These are phyloP conservation scores for Neodontobutis hainanensis DNA, from an alignment of 2,113 vertebrate species.

Conservation along the genomic window DNA sequence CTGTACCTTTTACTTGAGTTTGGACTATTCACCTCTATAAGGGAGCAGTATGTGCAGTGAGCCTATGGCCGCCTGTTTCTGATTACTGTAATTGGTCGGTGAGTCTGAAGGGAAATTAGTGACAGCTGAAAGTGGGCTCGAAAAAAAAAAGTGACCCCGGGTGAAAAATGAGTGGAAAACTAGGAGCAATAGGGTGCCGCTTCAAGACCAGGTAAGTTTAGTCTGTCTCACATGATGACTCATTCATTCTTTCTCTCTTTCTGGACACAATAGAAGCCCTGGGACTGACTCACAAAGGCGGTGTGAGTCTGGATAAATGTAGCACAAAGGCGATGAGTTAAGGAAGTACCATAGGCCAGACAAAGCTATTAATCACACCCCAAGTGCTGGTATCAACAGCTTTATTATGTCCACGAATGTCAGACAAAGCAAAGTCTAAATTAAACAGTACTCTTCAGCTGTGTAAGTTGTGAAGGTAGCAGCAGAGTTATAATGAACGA, in stretches of 20 bases:
- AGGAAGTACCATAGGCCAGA: slow-evolving; percentile 34
- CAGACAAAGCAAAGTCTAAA: not conserved
- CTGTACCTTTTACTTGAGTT: not conserved
- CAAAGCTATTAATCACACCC: slow-evolving; percentile 51
- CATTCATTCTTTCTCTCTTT: slow-evolving; percentile 31
- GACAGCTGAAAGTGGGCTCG: slow-evolving; percentile 60
- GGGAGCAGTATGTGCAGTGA: slow-evolving; percentile 27
- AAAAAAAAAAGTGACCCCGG: slow-evolving; percentile 53
- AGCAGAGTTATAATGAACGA: too few relatives aligned
- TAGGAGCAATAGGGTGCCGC: slow-evolving; percentile 17
- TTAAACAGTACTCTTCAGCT: too few relatives aligned
- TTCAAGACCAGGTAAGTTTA: slow-evolving; percentile 39
- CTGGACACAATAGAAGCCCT: slow-evolving; percentile 3
- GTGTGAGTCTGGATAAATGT: slow-evolving; percentile 33
- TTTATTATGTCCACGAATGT: slow-evolving; percentile 23
- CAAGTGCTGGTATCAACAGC: slow-evolving; percentile 14
- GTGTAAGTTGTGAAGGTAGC: too few relatives aligned
- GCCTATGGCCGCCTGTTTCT: slow-evolving; percentile 67
- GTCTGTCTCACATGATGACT: slow-evolving; percentile 55
- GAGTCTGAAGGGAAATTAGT: slow-evolving; percentile 63
- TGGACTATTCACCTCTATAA: slow-evolving; percentile 14
- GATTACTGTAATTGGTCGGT: slow-evolving; percentile 68
- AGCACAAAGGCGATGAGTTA: slow-evolving; percentile 53
- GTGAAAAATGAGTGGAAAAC: slow-evolving; percentile 72
- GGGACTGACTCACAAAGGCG: slow-evolving; percentile 17